Base-by-base conservation (phyloP, 2,888 invertebrate species). In the Amiota mariae region DNA sequence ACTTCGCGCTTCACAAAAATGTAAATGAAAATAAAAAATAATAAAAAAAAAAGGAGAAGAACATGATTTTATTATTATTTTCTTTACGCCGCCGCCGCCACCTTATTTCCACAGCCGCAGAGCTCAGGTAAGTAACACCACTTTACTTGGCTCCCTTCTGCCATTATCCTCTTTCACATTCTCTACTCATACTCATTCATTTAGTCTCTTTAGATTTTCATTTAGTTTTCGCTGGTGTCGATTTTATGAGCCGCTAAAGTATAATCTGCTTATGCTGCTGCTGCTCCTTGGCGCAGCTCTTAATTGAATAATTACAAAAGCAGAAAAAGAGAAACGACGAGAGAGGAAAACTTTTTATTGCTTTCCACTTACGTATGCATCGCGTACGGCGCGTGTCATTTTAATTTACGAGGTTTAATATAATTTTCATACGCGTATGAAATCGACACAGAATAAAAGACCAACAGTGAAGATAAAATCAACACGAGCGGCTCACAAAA, bases 381-480 rank as follows among this genome's bases (percentile, higher is more conserved):
- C 85, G 77, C 85, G 86, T 86, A 86, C 86, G 86, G 85, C 85
- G 77, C 85, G 83, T 83, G 83, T 83, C 83, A 85, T 84, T 86
- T 83, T 83, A 86, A 83, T 83, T 86, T 83, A 86, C 81, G 83
- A 84, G 77, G 24, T 87, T 77, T 81, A 77, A 79, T 82, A 85
- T 81, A 54, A 15, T 49, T 68, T 11, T 51, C 51, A 54, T 12
- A 54, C 15, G 13, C 74, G 78, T 74, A 81, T 75, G 73, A 77
- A 81, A 78, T 77, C 75, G 61, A 70, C 72, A 72, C 71, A 36
- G 57, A 74, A 79, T 24, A 24, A 24, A 24, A 24, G 3, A 24
- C 24, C 24, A 24, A 24, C 24, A 24, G 24, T 24, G 24, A 24
- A 86, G 87, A 83, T 86, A 83, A 85, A 36, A 36, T 85, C 84